phyloP scores from a whole-genome alignment of 1,140 invertebrate species.

The Armadillidium nasatum region DNA sequence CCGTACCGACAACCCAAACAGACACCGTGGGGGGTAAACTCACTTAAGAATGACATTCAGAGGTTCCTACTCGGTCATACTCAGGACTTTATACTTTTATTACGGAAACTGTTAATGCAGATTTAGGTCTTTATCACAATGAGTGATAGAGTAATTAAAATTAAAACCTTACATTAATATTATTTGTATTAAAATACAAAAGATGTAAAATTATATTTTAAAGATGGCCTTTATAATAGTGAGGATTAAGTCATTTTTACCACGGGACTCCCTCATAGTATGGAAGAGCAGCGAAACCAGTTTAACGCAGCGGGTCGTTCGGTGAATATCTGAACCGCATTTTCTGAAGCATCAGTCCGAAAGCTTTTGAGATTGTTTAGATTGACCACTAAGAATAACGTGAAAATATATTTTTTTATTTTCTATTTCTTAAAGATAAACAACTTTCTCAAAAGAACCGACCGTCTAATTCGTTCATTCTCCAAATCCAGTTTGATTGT shows the following conservation, averaged over 20 bases:
- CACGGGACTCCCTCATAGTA: not conserved
- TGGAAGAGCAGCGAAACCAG: not conserved
- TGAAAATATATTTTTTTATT: too few relatives aligned
- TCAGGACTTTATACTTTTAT: not conserved
- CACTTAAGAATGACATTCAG: not conserved
- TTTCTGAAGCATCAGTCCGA: not conserved
- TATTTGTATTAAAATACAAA: not conserved
- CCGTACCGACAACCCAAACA: slow-evolving; percentile 5
- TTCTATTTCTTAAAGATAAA: too few relatives aligned
- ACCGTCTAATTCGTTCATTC: too few relatives aligned
- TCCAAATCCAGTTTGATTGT: too few relatives aligned
- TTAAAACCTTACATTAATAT: not conserved
- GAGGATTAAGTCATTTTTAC: not conserved
- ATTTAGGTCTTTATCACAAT: not conserved
- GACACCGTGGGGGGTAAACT: slow-evolving; percentile 7
- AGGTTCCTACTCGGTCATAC: not conserved
- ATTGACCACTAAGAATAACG: too few relatives aligned
- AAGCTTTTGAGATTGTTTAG: not conserved
- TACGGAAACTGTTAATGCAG: not conserved
- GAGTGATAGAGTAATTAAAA: not conserved
- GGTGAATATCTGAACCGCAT: not conserved
- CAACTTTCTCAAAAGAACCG: too few relatives aligned
- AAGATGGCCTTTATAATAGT: too few relatives aligned
- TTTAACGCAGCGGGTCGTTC: not conserved
- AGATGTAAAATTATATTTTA: not conserved